Percentiles rank a stretch among this genome's conserved stretches.
Evolutionary conservation across 2,888 invertebrate genomes (phyloP).

Genomic region (Bombylius major): DNA sequence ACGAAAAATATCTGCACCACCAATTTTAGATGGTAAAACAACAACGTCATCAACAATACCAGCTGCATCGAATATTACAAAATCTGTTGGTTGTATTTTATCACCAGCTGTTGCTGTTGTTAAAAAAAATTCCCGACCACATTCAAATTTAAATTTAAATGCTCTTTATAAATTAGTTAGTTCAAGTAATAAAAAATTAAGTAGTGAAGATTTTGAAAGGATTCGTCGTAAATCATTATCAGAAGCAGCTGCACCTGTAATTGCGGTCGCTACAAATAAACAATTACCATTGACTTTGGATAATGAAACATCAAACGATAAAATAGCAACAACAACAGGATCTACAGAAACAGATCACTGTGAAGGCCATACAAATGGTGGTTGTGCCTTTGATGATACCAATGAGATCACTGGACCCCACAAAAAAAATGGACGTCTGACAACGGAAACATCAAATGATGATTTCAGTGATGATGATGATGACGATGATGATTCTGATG

Average conservation of each 20-base stretch:
- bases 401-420: background rate
- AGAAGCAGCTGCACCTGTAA: conserved; percentile 21
- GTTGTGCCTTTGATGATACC: background rate
- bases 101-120: background rate
- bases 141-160: conserved; percentile 27
- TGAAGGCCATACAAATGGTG: background rate
- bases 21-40: conserved; percentile 12
- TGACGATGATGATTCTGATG: conserved; percentile 11
- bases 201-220: conserved; percentile 26
- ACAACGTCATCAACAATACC: background rate
- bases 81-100: background rate
- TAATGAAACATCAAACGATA: background rate
- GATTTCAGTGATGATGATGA: conserved; percentile 13
- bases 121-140: conserved; percentile 15
- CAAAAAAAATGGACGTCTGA: no score
- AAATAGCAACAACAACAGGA: no score
- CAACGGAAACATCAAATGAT: background rate
- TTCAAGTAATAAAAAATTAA: conserved; percentile 22
- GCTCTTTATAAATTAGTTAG: conserved; percentile 28
- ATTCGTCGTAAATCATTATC: conserved; percentile 27
- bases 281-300: conserved; percentile 20
- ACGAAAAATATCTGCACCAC: conserved; percentile 23
- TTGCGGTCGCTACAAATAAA: conserved; percentile 22
- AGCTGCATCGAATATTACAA: background rate
- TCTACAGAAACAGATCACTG: background rate